Conservation (phyloP, 1,140 invertebrate genomes). For the Nasonia longicornis region DNA sequence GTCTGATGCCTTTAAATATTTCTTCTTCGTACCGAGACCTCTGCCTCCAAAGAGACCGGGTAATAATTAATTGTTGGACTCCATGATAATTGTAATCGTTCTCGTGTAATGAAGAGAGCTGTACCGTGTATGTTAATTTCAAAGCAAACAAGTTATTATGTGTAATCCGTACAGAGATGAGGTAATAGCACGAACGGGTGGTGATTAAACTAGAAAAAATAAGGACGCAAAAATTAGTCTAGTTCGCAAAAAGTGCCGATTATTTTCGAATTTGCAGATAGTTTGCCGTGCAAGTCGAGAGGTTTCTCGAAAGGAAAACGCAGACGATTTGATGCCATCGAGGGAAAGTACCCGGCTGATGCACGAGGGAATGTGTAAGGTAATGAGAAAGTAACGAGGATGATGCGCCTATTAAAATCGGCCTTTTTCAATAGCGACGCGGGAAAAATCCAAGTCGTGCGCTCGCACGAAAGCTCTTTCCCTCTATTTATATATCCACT, state of each 20-base stretch:
- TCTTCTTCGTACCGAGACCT: no score
- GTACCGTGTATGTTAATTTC: no score
- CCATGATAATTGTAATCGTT: no score
- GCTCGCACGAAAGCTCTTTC: conserved; percentile 3
- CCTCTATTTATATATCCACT: not conserved
- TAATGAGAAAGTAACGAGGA: conserved; percentile 30
- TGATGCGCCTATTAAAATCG: conserved; percentile 9
- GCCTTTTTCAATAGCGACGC: not conserved
- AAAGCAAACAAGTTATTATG: no score
- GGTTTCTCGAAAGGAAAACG: not conserved
- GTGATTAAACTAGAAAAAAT: not conserved
- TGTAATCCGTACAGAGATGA: not conserved
- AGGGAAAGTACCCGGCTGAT: conserved; percentile 8
- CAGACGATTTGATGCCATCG: not conserved
- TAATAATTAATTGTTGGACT: no score
- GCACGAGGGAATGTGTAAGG: not conserved
- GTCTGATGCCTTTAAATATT: no score
- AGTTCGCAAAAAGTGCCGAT: not conserved
- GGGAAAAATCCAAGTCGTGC: conserved; percentile 14
- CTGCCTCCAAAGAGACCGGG: no score
- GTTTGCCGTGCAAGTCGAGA: not conserved
- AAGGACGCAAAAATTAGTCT: not conserved
- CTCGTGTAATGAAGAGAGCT: no score
- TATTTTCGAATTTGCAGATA: conserved; percentile 23
- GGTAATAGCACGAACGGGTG: not conserved